These are phyloP conservation scores for Apis laboriosa DNA, from an alignment of 1,140 invertebrate species.

Conservation along the genomic window DNA sequence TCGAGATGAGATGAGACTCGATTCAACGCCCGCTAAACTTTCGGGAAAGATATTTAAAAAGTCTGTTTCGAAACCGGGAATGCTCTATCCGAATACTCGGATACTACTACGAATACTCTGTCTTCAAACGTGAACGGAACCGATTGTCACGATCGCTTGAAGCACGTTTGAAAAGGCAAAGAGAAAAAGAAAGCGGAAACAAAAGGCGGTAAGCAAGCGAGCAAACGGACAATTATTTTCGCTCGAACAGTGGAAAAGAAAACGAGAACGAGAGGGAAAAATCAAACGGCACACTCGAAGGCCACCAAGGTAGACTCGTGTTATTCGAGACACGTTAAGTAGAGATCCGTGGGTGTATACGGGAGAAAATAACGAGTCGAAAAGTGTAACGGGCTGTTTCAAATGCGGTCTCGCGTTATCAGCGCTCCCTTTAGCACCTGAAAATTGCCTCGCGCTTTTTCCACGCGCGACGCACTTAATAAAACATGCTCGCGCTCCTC, in stretches of 20 bases:
- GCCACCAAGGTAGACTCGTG: neutral
- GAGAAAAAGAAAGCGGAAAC: neutral
- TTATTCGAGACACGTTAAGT: constrained; percentile 16
- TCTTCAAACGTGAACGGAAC: neutral
- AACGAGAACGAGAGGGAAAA: neutral
- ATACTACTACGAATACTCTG: neutral
- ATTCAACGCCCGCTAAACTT: no score
- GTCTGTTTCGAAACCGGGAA: no score
- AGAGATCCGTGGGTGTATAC: constrained; percentile 7
- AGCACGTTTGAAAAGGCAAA: neutral
- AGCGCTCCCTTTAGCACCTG: constrained; percentile 74
- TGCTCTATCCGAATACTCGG: no score
- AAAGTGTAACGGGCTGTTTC: constrained; percentile 72
- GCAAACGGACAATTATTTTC: neutral
- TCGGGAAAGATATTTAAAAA: no score
- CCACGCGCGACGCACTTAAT: constrained; percentile 75
- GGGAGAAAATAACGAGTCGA: constrained; percentile 63
- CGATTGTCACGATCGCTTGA: neutral
- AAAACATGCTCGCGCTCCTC: constrained; percentile 72
- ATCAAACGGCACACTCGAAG: constrained; percentile 35
- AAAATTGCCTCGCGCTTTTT: constrained; percentile 76
- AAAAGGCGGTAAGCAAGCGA: neutral
- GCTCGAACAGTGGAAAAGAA: neutral
- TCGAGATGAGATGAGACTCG: no score
- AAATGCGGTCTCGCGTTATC: constrained; percentile 74